These are phyloP conservation scores for Drosophila falleni DNA, from an alignment of 2,888 invertebrate genomes.

Conservation along the genomic window DNA sequence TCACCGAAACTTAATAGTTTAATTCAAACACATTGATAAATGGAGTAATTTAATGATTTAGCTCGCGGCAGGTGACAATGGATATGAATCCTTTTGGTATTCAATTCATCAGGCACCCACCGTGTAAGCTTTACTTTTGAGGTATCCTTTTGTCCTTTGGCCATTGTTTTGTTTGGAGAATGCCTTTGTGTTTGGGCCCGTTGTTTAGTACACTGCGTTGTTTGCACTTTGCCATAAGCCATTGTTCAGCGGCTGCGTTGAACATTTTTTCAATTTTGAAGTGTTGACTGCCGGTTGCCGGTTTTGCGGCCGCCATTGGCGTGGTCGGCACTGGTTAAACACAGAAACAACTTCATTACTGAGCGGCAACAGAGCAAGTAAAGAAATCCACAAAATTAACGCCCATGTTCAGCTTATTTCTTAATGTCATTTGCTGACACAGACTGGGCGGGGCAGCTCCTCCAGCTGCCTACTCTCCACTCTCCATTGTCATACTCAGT, in stretches of 20 bases:
- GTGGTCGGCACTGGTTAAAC: constrained; percentile 42
- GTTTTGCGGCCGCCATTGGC: constrained; percentile 47
- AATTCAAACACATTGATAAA: not conserved
- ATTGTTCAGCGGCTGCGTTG: constrained; percentile 47
- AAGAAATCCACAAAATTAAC: constrained; percentile 61
- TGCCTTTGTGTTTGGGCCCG: constrained; percentile 47
- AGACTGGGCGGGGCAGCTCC: constrained; percentile 4
- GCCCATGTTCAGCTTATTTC: constrained; percentile 58
- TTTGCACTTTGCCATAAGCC: constrained; percentile 48
- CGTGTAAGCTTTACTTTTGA: constrained; percentile 38
- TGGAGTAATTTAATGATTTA: not conserved
- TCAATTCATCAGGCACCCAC: not conserved
- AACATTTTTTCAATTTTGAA: constrained; percentile 40
- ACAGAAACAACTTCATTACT: constrained; percentile 63
- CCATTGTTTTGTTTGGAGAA: constrained; percentile 23
- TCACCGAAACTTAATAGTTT: no score
- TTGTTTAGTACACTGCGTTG: constrained; percentile 17
- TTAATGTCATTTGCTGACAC: constrained; percentile 38
- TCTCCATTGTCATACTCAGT: constrained; percentile 7
- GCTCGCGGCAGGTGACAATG: constrained; percentile 8
- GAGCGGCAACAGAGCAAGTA: constrained; percentile 22
- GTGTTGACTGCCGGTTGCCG: constrained; percentile 28
- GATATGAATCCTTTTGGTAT: constrained; percentile 9
- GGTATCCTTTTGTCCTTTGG: constrained; percentile 47
- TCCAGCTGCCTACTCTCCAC: not conserved